Conservation (phyloP, 2,888 invertebrate genomes). For the Danaus chrysippus region DNA sequence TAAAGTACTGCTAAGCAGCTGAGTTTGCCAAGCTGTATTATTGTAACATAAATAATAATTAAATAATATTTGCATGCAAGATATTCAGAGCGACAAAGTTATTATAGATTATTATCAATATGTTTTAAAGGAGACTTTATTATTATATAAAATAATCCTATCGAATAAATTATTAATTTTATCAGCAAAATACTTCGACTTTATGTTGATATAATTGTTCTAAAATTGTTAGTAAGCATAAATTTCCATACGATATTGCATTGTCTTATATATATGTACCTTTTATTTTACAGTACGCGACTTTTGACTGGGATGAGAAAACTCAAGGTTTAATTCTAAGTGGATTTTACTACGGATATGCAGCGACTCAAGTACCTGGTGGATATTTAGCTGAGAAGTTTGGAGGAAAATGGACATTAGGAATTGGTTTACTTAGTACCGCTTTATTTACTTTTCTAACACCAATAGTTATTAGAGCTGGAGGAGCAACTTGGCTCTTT, state of each 20-base stretch:
- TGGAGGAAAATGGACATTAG: constrained; percentile 92
- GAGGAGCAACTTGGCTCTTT: constrained; percentile 76
- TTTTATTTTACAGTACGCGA: constrained; percentile 52
- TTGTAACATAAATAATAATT: constrained; percentile 5
- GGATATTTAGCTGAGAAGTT: constrained; percentile 89
- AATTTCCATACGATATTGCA: too few species aligned
- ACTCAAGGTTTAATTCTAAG: constrained; percentile 88
- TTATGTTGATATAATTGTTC: too few species aligned
- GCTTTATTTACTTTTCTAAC: constrained; percentile 90
- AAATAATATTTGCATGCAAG: too few species aligned
- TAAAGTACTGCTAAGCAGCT: too few species aligned
- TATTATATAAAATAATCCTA: too few species aligned
- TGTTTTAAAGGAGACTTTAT: too few species aligned
- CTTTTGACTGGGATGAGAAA: constrained; percentile 83
- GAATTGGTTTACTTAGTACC: constrained; percentile 88
- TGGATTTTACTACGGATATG: constrained; percentile 92
- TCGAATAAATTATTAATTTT: too few species aligned
- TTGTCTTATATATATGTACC: too few species aligned
- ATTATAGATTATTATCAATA: too few species aligned
- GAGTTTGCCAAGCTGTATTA: not conserved
- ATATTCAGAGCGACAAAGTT: too few species aligned
- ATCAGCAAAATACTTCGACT: too few species aligned
- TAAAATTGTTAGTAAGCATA: too few species aligned
- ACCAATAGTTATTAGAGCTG: constrained; percentile 82
- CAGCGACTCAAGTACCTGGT: constrained; percentile 90